Conservation (phyloP, 2,797 vertebrate species). For the Phrynocephalus vlangalii region DNA sequence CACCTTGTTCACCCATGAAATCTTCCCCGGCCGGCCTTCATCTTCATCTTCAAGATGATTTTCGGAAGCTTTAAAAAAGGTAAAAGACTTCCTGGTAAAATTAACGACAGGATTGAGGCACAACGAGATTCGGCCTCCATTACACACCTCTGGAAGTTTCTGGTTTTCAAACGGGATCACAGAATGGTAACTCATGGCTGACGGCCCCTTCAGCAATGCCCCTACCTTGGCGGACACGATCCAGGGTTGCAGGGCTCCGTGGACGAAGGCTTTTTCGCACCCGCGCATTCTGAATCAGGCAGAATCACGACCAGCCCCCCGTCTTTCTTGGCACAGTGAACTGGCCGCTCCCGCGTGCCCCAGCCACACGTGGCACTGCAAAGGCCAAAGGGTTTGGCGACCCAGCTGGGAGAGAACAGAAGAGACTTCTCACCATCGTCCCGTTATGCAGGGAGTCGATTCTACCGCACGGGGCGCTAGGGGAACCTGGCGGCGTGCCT, state of each 20-base stretch:
- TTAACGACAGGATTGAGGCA: too few species aligned
- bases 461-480: too few species aligned
- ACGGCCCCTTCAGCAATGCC: background rate
- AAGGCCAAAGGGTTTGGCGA: constrained; percentile 72
- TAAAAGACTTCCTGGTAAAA: too few species aligned
- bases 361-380: constrained; percentile 80
- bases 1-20: too few species aligned
- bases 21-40: too few species aligned
- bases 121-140: too few species aligned
- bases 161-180: background rate
- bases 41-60: too few species aligned
- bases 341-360: constrained; percentile 73
- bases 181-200: background rate
- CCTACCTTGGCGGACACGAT: constrained; percentile 78
- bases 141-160: too few species aligned
- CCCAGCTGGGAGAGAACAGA: constrained; percentile 70
- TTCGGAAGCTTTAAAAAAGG: too few species aligned
- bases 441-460: background rate
- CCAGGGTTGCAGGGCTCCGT: constrained; percentile 76
- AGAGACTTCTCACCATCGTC: background rate
- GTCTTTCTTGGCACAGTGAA: constrained; percentile 75
- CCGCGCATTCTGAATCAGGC: constrained; percentile 60
- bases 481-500: too few species aligned
- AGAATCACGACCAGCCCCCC: constrained; percentile 53
- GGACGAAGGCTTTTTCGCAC: constrained; percentile 48